Base-by-base conservation (phyloP, 2,797 vertebrate species). In the Decapterus maruadsi region DNA sequence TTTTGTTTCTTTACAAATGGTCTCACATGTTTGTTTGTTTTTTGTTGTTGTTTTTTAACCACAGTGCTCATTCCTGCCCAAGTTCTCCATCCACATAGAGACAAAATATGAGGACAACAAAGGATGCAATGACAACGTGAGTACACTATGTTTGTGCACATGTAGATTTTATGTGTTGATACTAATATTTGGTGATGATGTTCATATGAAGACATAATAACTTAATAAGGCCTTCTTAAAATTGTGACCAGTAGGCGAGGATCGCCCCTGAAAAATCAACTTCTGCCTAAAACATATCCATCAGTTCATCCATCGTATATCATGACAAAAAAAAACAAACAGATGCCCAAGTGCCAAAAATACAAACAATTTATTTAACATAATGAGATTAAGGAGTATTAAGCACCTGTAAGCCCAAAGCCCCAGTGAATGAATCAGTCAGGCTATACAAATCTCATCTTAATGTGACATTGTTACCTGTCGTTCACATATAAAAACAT, bases 11-110 rank as follows among this genome's bases (percentile, higher is more conserved):
- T 48, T 80, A 38, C 61, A 79, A 77, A 16, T 1, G 64, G 4
- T 56, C 42, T 53, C 0, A 19, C 29, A 66, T 40, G 1, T 38
- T 66, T 45, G 64, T 53, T 82, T 86, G 26, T 6, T 34, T n/a
- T n/a, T n/a, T n/a, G n/a, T n/a, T n/a, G 34, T 36, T 36, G 6
- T 36, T 36, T 8, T 36, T 36, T 43, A 57, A 66, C 93, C 92
- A 26, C 92, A 98, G 97, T 98, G 97, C 69, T 98, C 97, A 2
- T 98, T 98, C 92, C 94, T 98, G 92, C 97, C 97, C 66, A 98
- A 98, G 90, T 98, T 98, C 93, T 98, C 97, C 94, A 98, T 98
- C 90, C 97, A 98, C 56, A 98, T 98, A 97, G 97, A 97, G 93
- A 98, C 97, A 67, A 98, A 98, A 88, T 96, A 97, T 1, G 93